Conservation (phyloP, 2,113 vertebrate species). For the Dinomys branickii region DNA sequence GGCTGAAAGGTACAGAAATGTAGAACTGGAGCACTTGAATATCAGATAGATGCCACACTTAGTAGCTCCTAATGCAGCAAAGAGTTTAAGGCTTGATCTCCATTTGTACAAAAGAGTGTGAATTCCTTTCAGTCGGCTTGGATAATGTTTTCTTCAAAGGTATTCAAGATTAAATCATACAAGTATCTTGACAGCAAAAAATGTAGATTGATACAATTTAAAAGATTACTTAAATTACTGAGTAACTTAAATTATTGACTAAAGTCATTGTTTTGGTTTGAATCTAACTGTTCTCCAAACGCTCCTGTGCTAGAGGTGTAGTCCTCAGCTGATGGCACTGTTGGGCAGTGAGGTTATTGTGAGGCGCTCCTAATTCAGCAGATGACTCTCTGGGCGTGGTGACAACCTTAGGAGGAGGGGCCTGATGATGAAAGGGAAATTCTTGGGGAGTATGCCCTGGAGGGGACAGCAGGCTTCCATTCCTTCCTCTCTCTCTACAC, state of each 20-base stretch:
- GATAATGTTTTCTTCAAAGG: background rate
- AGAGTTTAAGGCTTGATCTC: background rate
- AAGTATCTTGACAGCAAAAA: background rate
- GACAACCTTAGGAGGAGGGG: background rate
- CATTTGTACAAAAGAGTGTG: background rate
- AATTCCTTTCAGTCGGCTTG: background rate
- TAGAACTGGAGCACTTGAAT: background rate
- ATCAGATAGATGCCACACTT: background rate
- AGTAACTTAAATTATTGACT: conserved; percentile 36
- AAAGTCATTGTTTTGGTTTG: background rate
- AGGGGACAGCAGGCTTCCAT: background rate
- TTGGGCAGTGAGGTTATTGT: background rate
- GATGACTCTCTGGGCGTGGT: background rate
- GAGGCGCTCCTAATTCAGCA: background rate
- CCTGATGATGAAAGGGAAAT: background rate
- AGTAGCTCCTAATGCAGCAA: background rate
- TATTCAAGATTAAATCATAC: conserved; percentile 13
- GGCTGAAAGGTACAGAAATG: background rate
- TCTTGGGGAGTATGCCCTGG: background rate
- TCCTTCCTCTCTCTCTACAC: background rate
- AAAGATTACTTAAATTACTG: background rate
- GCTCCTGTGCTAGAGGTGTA: background rate
- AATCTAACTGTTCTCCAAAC: background rate
- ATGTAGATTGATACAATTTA: background rate
- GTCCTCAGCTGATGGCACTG: background rate